phyloP scores from a whole-genome alignment of 2,797 vertebrate genomes.

The Hypotaenidia okinawae region DNA sequence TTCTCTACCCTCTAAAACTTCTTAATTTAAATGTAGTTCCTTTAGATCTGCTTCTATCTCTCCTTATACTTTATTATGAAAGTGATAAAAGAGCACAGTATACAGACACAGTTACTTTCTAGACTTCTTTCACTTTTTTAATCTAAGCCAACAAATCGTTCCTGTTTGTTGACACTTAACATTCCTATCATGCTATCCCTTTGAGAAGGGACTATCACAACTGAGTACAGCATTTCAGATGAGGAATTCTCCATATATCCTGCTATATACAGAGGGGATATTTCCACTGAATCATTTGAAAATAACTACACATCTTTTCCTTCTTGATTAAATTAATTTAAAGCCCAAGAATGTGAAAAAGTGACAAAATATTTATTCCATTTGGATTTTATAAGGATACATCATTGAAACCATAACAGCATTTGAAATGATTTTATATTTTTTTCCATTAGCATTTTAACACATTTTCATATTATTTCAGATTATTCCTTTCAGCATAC shows the following conservation, averaged over 20 bases:
- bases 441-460: background rate
- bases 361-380: background rate
- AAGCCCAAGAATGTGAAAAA: background rate
- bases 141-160: background rate
- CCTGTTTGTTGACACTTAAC: background rate
- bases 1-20: background rate
- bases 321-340: background rate
- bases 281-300: background rate
- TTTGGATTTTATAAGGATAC: background rate
- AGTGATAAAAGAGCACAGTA: background rate
- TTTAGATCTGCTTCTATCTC: background rate
- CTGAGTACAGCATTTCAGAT: background rate
- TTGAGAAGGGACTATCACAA: background rate
- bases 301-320: background rate
- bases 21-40: background rate
- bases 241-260: background rate
- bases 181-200: background rate
- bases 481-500: background rate
- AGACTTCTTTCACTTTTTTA: background rate
- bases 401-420: background rate
- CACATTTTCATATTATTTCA: background rate
- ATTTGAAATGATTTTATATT: background rate
- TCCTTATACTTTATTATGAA: background rate
- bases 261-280: background rate
- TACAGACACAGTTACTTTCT: background rate